Evolutionary conservation across 2,113 vertebrate genomes (phyloP).

Genomic region (Apistogramma diplotaenia): DNA sequence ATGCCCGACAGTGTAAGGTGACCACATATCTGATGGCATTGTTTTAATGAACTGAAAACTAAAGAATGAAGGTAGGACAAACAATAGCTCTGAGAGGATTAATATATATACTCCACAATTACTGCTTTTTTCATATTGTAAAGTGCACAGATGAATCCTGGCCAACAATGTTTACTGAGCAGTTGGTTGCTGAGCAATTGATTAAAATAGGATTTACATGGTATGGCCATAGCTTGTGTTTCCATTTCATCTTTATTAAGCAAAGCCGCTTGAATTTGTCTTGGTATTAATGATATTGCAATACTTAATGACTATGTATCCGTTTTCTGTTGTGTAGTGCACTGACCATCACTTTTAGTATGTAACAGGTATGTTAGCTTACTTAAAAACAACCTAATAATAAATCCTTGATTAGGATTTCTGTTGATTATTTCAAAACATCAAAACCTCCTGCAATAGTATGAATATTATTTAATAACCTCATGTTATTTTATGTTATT

Average conservation of each 20-base stretch:
- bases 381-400: not conserved
- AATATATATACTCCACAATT: not conserved
- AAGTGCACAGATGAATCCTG: not conserved
- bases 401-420: not conserved
- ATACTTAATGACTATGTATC: not conserved
- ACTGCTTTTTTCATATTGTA: not conserved
- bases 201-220: not conserved
- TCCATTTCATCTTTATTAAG: not conserved
- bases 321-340: not conserved
- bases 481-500: not conserved
- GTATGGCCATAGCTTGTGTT: not conserved
- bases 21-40: not conserved
- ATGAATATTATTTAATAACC: not conserved
- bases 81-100: not conserved
- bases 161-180: not conserved
- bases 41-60: not conserved
- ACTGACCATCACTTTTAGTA: slow-evolving; percentile 8
- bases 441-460: not conserved
- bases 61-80: not conserved
- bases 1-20: not conserved
- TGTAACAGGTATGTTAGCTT: not conserved
- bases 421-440: not conserved
- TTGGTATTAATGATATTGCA: not conserved
- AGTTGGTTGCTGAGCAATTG: not conserved
- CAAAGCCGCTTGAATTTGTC: not conserved